Conservation (phyloP, 2,888 invertebrate genomes). For the Cheilosia scutellata region DNA sequence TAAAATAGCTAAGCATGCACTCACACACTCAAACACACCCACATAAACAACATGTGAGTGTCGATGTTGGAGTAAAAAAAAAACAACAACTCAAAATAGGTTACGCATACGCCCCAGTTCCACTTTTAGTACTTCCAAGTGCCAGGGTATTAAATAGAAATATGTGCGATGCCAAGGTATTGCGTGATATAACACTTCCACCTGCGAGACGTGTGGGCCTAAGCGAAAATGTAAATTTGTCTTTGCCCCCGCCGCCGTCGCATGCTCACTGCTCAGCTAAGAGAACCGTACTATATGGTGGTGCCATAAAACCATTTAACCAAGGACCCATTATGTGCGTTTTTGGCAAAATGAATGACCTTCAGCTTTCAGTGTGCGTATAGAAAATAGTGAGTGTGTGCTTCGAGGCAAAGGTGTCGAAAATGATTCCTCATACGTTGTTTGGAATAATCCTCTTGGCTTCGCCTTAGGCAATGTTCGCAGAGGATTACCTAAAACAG, state of each 20-base stretch:
- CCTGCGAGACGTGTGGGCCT: constrained; percentile 40
- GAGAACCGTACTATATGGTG: constrained; percentile 12
- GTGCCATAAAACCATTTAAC: constrained; percentile 59
- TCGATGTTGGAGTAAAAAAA: background rate
- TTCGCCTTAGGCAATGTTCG: constrained; percentile 4
- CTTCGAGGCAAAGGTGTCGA: constrained; percentile 23
- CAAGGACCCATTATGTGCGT: constrained; percentile 64
- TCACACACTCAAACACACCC: background rate
- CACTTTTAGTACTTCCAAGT: constrained; percentile 68
- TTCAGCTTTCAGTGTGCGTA: constrained; percentile 17
- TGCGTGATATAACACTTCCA: constrained; percentile 32
- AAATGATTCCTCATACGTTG: constrained; percentile 55
- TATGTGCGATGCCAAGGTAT: constrained; percentile 45
- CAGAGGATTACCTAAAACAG: constrained; percentile 8
- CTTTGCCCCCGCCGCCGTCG: background rate
- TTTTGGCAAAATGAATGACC: constrained; percentile 62
- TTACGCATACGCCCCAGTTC: constrained; percentile 71
- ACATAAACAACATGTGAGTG: background rate
- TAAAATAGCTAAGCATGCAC: constrained; percentile 56
- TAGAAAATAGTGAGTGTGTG: background rate
- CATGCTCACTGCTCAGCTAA: background rate
- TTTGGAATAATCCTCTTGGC: constrained; percentile 17
- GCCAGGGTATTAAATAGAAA: constrained; percentile 68
- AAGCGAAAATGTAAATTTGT: constrained; percentile 64
- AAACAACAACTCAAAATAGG: constrained; percentile 48